Conservation (phyloP, 2,888 invertebrate genomes). For the Kuschelorhynchus macadamiae region DNA sequence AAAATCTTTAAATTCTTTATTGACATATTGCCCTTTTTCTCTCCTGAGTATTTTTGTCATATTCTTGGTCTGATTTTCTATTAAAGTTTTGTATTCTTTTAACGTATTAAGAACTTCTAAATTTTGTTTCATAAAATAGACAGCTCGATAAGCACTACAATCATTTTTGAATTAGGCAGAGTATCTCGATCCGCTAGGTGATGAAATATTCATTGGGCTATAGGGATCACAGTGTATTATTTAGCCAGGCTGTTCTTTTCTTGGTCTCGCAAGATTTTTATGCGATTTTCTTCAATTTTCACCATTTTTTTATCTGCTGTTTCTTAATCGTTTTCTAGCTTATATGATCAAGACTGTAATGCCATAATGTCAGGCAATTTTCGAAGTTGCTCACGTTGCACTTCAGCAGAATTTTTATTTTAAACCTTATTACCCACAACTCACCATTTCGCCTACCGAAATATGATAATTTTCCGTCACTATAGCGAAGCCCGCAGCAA, state of each 20-base stretch:
- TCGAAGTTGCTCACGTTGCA: constrained; percentile 1
- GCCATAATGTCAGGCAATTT: neutral
- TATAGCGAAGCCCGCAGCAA: too few relatives aligned
- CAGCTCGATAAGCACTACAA: too few relatives aligned
- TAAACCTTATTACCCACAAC: too few relatives aligned
- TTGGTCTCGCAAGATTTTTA: constrained; percentile 22
- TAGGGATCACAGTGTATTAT: constrained; percentile 48
- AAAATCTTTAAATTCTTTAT: constrained; percentile 47
- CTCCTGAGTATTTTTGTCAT: constrained; percentile 9
- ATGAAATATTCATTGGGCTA: constrained; percentile 42
- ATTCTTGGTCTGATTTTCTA: constrained; percentile 39
- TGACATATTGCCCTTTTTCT: constrained; percentile 47
- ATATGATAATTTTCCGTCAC: too few relatives aligned
- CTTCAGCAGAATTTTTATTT: neutral
- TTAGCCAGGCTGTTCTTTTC: constrained; percentile 41
- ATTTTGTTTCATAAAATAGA: constrained; percentile 19
- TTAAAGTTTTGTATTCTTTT: constrained; percentile 32
- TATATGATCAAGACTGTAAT: neutral
- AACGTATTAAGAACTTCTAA: constrained; percentile 32
- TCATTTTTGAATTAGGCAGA: constrained; percentile 51
- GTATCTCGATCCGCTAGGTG: constrained; percentile 46
- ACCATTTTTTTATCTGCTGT: constrained; percentile 5
- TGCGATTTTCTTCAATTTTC: constrained; percentile 15
- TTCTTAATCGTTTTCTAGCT: constrained; percentile 1
- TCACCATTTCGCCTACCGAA: too few relatives aligned